Evolutionary conservation across 1,140 invertebrate species (phyloP).

Genomic region (Diabrotica undecimpunctata): DNA sequence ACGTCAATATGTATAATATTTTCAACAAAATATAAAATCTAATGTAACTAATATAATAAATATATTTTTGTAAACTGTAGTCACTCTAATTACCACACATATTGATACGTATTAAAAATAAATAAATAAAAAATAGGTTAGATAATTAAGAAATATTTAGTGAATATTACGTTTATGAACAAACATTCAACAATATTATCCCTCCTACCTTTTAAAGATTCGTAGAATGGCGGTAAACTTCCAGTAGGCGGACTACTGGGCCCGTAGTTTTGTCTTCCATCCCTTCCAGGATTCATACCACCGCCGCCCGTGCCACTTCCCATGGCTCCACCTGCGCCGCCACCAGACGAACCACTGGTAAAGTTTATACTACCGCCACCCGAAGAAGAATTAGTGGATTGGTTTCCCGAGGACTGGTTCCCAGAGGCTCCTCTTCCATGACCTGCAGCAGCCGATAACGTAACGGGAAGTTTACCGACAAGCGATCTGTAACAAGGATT

Average conservation of each 20-base stretch:
- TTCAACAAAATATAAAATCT: no score
- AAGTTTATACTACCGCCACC: constrained; percentile 53
- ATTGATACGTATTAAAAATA: no score
- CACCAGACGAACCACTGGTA: constrained; percentile 51
- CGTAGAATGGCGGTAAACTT: constrained; percentile 78
- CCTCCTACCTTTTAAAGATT: constrained; percentile 64
- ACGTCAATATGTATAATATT: no score
- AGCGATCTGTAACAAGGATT: constrained; percentile 26
- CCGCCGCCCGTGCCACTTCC: constrained; percentile 64
- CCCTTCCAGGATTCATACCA: constrained; percentile 67
- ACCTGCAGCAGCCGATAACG: constrained; percentile 68
- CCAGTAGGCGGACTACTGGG: constrained; percentile 79
- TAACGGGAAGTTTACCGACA: constrained; percentile 52
- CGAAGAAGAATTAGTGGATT: constrained; percentile 52
- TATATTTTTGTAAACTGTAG: no score
- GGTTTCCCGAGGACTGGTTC: constrained; percentile 45
- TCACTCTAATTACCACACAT: no score
- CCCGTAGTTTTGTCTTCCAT: constrained; percentile 75
- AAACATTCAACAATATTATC: no score
- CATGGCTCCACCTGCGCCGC: constrained; percentile 56
- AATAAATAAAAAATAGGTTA: no score
- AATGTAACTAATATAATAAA: no score
- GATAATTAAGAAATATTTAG: no score
- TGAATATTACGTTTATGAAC: no score
- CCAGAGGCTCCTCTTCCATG: constrained; percentile 65